Evolutionary conservation across 2,797 vertebrate genomes (phyloP), one percentile per base, ranked within the genome.

Genomic region (Onychomys torridus): DNA sequence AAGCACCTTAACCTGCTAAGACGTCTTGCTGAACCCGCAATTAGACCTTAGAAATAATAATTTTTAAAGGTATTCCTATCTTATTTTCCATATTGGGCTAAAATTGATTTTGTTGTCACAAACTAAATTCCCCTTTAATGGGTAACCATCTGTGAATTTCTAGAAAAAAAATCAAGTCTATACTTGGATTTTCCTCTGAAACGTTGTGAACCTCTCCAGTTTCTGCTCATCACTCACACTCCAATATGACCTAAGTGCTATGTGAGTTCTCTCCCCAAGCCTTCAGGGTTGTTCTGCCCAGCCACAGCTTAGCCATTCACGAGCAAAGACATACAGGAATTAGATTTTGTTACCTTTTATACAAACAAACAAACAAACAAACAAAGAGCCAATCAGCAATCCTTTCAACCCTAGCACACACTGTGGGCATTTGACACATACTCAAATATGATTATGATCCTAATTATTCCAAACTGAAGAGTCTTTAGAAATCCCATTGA

Each of bases 381-480:
- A 46, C 46, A 46, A 5, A 27, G 23, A 86, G n/a, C 37, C 43
- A 63, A 91, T 76, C 71, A 82, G 17, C 25, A 88, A 29, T 79
- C 71, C 57, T 96, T 79, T 63, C 86, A 95, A 90, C 27, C 17
- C 12, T 76, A 55, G 7, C 23, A 84, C 91, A 95, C 1, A 46
- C 4, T 65, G 88, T 2, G 78, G 69, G 65, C 17, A 71, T 21
- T 17, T 55, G 67, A 96, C 86, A 84, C 84, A 78, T 12, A 82
- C 69, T 96, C 67, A 94, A 89, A 83, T 86, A 61, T 84, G 55
- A 90, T 25, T 52, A 9, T 88, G 67, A 85, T 19, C 75, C 52
- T 90, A 96, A 90, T 82, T 86, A 89, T 91, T 94, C 52, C 37
- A 81, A 92, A 75, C 1, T 7, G 90, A 95, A 93, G 32, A 97